These are phyloP conservation scores for Melanerpes formicivorus DNA, from an alignment of 2,113 vertebrate genomes.

Conservation along the genomic window DNA sequence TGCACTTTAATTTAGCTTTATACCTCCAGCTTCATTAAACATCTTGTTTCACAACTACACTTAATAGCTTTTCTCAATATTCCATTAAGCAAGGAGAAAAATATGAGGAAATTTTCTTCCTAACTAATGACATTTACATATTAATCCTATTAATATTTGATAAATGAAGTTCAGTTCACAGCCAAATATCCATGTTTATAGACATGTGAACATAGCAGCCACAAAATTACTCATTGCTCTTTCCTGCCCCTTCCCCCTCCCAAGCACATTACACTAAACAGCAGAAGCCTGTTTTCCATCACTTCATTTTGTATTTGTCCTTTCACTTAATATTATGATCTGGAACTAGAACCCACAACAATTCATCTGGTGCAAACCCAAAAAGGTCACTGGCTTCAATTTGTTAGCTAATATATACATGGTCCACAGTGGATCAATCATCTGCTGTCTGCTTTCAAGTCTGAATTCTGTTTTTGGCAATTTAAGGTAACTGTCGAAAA, in stretches of 20 bases:
- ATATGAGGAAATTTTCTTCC: conserved; percentile 2
- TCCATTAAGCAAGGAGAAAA: conserved; percentile 43
- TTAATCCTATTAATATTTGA: conserved; percentile 53
- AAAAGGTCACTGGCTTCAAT: neutral
- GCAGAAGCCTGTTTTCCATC: neutral
- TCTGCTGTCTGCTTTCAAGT: neutral
- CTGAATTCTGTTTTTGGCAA: neutral
- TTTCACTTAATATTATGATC: neutral
- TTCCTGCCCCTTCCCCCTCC: rapidly evolving
- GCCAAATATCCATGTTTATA: neutral
- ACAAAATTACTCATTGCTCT: neutral
- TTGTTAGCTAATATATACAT: neutral
- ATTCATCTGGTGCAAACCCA: neutral
- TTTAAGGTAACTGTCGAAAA: neutral
- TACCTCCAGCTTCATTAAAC: conserved; percentile 50
- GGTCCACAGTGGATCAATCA: neutral
- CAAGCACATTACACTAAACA: neutral
- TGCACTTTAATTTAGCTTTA: conserved; percentile 41
- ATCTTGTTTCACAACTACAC: conserved; percentile 30
- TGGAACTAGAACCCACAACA: neutral
- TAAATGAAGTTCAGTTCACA: conserved; percentile 27
- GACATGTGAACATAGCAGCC: neutral
- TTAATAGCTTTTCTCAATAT: conserved; percentile 51
- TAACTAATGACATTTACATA: conserved; percentile 11
- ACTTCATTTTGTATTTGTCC: neutral